Percentiles rank a stretch among this genome's conserved stretches.
These are phyloP conservation scores for Cinara cedri DNA, from an alignment of 2,888 invertebrate species.

Conservation along the genomic window DNA sequence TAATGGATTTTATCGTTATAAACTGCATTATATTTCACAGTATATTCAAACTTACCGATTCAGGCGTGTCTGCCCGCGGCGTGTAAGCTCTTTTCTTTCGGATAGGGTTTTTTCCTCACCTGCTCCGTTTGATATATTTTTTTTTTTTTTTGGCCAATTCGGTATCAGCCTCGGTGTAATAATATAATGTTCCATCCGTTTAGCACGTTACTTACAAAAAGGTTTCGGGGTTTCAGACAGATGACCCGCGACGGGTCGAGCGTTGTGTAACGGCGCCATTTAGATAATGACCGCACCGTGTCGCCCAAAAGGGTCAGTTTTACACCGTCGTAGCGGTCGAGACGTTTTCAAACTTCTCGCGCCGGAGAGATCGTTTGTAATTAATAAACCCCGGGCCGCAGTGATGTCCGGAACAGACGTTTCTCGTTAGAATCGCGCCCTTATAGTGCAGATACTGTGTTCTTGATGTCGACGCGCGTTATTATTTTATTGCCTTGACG, in stretches of 20 bases:
- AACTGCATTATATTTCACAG: too few relatives aligned
- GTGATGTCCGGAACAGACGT: constrained; percentile 13
- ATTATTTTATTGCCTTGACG: constrained; percentile 21
- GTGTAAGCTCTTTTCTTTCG: too few relatives aligned
- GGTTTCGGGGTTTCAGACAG: not conserved
- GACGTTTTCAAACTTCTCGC: constrained; percentile 13
- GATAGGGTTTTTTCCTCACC: too few relatives aligned
- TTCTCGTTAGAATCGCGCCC: constrained; percentile 8
- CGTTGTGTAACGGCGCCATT: constrained; percentile 11
- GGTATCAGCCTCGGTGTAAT: not conserved
- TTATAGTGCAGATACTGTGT: not conserved
- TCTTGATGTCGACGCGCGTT: not conserved
- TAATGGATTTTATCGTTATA: too few relatives aligned
- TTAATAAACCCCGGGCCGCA: constrained; percentile 25
- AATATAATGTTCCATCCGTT: constrained; percentile 16
- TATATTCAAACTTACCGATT: too few relatives aligned
- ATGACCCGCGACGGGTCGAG: not conserved
- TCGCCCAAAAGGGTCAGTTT: constrained; percentile 32
- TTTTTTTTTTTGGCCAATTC: not conserved
- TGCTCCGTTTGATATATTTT: too few relatives aligned
- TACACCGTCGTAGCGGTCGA: not conserved
- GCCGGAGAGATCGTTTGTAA: constrained; percentile 6
- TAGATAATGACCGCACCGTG: constrained; percentile 34
- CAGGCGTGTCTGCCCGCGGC: too few relatives aligned
- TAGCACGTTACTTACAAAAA: constrained; percentile 25